These are phyloP conservation scores for Progne subis DNA, from an alignment of 2,113 vertebrate genomes.

Conservation along the genomic window DNA sequence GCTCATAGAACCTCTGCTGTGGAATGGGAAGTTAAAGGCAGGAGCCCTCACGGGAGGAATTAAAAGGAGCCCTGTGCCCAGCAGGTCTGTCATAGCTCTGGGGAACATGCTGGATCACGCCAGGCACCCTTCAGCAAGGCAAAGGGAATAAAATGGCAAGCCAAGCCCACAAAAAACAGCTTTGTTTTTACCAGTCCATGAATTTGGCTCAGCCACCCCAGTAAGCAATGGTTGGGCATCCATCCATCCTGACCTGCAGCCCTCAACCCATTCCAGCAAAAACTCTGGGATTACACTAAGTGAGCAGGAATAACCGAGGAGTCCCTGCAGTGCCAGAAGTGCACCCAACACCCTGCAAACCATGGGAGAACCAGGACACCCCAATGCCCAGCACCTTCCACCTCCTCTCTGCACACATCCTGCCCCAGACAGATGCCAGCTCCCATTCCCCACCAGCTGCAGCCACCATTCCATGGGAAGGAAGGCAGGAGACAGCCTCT, in stretches of 20 bases:
- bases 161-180: not conserved
- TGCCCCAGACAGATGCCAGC: not conserved
- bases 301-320: not conserved
- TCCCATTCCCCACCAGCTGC: not conserved
- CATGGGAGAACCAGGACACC: not conserved
- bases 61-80: not conserved
- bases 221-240: fast-evolving
- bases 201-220: not conserved
- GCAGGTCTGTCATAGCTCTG: not conserved
- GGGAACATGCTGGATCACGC: fast-evolving
- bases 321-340: not conserved
- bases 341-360: too few relatives aligned
- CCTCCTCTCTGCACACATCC: not conserved
- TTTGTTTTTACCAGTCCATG: not conserved
- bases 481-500: not conserved
- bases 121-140: not conserved
- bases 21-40: not conserved
- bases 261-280: not conserved
- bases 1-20: not conserved
- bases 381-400: not conserved
- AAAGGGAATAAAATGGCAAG: too few relatives aligned
- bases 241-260: not conserved
- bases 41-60: fast-evolving
- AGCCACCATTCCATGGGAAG: not conserved
- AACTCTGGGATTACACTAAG: not conserved